Conservation (phyloP, 2,797 vertebrate species). For the Cynodonichthys magdalenae region DNA sequence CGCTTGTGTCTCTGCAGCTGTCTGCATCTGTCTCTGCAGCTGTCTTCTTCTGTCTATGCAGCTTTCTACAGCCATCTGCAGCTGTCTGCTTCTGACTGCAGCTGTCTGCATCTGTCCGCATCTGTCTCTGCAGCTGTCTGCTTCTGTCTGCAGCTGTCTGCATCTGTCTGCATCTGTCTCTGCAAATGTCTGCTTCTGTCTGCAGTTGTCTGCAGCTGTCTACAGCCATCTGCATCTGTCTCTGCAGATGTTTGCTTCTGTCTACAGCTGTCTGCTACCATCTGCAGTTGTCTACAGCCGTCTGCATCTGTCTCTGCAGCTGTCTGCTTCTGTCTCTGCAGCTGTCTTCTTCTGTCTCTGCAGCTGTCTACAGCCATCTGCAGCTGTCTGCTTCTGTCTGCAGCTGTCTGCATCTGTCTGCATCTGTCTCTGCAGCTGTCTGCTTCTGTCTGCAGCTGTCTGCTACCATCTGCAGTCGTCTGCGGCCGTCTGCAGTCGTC, state of each 20-base stretch:
- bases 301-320: too few species aligned
- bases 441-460: too few species aligned
- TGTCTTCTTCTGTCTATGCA: too few species aligned
- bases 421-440: not conserved
- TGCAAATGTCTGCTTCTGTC: slow-evolving; percentile 10
- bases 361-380: slow-evolving; percentile 8
- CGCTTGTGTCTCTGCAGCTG: too few species aligned
- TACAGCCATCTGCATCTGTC: too few species aligned
- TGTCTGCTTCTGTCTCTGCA: not conserved
- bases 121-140: slow-evolving; percentile 13
- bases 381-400: too few species aligned
- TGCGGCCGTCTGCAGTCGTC: slow-evolving; percentile 12
- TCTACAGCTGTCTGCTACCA: slow-evolving; percentile 14
- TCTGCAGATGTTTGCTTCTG: slow-evolving; percentile 10
- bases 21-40: too few species aligned
- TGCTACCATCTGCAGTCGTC: slow-evolving; percentile 13
- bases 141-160: slow-evolving; percentile 2
- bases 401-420: slow-evolving; percentile 13
- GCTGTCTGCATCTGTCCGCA: not conserved
- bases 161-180: too few species aligned
- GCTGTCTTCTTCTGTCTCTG: too few species aligned
- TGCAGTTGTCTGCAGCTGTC: slow-evolving; percentile 2
- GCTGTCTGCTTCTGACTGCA: slow-evolving; percentile 11
- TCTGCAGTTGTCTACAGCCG: not conserved
- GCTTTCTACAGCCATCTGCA: too few species aligned